These are phyloP conservation scores for Pasiphila rectangulata DNA, from an alignment of 2,888 invertebrate species.

Conservation along the genomic window DNA sequence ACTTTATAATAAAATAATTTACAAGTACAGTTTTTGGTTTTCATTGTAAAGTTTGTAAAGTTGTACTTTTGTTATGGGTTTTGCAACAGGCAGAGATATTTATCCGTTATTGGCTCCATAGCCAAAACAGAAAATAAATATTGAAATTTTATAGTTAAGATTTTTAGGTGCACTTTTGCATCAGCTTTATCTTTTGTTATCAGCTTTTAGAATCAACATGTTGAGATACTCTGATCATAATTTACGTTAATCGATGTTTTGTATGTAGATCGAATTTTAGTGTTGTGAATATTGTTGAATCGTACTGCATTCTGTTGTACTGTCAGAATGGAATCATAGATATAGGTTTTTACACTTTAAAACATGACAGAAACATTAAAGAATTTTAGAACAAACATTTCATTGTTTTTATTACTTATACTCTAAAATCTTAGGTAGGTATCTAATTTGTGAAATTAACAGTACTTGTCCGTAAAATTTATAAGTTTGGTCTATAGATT, in stretches of 20 bases:
- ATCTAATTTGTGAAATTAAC: not conserved
- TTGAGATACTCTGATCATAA: no score
- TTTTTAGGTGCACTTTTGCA: no score
- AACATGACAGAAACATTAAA: constrained; percentile 43
- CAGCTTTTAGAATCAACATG: constrained; percentile 39
- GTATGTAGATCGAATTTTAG: constrained; percentile 36
- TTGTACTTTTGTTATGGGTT: not conserved
- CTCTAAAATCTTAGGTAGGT: not conserved
- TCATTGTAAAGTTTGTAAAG: constrained; percentile 20
- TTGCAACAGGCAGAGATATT: not conserved
- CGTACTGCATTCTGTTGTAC: constrained; percentile 37
- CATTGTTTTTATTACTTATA: constrained; percentile 29
- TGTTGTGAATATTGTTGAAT: constrained; percentile 44
- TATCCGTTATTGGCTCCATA: no score
- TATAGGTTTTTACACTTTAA: constrained; percentile 44
- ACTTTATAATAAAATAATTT: constrained; percentile 80
- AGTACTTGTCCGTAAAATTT: no score
- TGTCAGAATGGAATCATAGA: constrained; percentile 40
- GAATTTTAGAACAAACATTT: constrained; percentile 44
- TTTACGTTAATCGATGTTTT: constrained; percentile 42
- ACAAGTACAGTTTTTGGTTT: constrained; percentile 43
- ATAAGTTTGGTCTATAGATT: no score
- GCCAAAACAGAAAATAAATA: no score
- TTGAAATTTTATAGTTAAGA: no score
- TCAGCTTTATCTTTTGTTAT: constrained; percentile 35